Base-by-base conservation (phyloP, 64 coral and sea anemone species). In the Montipora sp. region DNA sequence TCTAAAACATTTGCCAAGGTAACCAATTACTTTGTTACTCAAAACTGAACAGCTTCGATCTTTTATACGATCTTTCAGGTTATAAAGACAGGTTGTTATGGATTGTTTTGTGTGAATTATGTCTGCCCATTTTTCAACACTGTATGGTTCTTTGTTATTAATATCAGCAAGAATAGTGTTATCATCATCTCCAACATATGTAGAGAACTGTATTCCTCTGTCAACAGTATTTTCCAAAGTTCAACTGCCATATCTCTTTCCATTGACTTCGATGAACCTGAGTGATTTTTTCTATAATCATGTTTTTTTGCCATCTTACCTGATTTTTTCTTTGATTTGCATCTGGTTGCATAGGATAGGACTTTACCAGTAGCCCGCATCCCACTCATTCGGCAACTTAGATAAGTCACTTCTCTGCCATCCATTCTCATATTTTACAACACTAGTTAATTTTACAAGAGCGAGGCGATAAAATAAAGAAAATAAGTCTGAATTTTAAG, bases 211-310 rank as follows among this genome's bases (percentile, higher is more conserved):
- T 7, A 60, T 59, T 20, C 60, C 60, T 9, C 50, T 43, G 44
- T 84, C 81, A 65, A 55, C 6, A 9, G 51, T 1, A 55, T 3
- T 75, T 82, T 91, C n/a, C 85, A 95, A 3, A 91, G 75, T 15
- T 87, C 89, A 83, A 55, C 51, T 55, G 83, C 94, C 57, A 48
- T 9, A 75, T 89, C 75, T 58, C 83, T 89, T 57, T 91, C 89
- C 94, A 92, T 95, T 47, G 94, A 77, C 36, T 87, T 95, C 13
- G 94, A 95, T 16, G 94, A 95, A 13, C 11, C 94, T 47, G 18
- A 23, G 76, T 95, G 94, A 82, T 95, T 73, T 55, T 87, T 87
- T 20, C 94, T 48, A 74, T 89, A 95, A 74, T 95, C 88, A 80
- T 95, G 93, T 68, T 45, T 69, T 58, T 69, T 90, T 18, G 81